These are phyloP conservation scores for Harpalus rufipes DNA, from an alignment of 2,888 invertebrate genomes.

Conservation along the genomic window DNA sequence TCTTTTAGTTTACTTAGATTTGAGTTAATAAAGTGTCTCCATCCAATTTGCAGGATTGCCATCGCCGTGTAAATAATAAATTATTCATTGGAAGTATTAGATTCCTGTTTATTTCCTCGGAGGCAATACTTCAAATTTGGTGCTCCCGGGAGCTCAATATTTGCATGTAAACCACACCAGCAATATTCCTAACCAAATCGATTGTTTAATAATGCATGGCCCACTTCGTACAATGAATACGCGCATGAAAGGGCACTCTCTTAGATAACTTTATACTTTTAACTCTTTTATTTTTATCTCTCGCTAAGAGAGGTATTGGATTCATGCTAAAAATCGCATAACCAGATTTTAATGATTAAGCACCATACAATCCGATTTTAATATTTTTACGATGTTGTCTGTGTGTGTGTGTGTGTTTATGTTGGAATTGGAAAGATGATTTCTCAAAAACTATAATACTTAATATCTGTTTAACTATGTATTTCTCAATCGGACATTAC, in stretches of 20 bases:
- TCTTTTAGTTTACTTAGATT: background rate
- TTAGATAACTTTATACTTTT: too few species aligned
- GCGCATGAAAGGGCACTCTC: background rate
- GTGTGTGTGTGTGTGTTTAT: too few species aligned
- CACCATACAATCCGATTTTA: too few species aligned
- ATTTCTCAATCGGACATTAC: too few species aligned
- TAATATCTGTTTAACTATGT: too few species aligned
- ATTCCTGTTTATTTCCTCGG: slow-evolving; percentile 43
- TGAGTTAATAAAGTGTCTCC: background rate
- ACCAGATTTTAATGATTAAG: too few species aligned
- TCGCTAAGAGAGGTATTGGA: too few species aligned
- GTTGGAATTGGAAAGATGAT: too few species aligned
- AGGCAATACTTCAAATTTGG: slow-evolving; percentile 39
- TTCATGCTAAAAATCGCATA: too few species aligned
- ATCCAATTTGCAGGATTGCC: background rate
- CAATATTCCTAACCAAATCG: slow-evolving; percentile 32
- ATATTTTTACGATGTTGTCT: too few species aligned
- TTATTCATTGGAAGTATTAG: slow-evolving; percentile 46
- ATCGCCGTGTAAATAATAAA: slow-evolving; percentile 18
- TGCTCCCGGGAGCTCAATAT: slow-evolving; percentile 18
- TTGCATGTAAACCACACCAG: slow-evolving; percentile 30
- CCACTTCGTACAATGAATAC: slow-evolving; percentile 18
- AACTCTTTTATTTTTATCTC: too few species aligned
- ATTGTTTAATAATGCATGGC: slow-evolving; percentile 50
- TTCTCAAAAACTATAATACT: too few species aligned